These are phyloP conservation scores for Cebus imitator DNA, from an alignment of 2,113 vertebrate species.

Conservation along the genomic window DNA sequence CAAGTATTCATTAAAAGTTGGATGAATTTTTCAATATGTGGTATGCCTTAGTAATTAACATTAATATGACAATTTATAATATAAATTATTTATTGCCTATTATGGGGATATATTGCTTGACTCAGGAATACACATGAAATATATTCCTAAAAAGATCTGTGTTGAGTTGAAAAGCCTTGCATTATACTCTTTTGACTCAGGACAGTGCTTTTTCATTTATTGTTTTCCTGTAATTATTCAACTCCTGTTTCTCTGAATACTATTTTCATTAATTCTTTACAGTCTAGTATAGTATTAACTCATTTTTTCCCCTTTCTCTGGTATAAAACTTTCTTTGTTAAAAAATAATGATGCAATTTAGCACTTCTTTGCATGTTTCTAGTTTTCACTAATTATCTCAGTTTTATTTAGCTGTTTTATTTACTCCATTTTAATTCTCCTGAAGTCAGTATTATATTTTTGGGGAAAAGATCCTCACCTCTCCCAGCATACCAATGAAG, in stretches of 20 bases:
- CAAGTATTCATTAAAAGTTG: constrained; percentile 14
- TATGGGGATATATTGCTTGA: not conserved
- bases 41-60: not conserved
- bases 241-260: not conserved
- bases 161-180: not conserved
- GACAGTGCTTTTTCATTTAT: not conserved
- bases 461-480: not conserved
- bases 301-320: not conserved
- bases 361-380: not conserved
- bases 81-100: not conserved
- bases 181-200: not conserved
- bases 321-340: not conserved
- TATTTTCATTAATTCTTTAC: not conserved
- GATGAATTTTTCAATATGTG: not conserved
- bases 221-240: not conserved
- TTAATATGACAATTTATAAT: not conserved
- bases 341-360: not conserved
- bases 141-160: not conserved
- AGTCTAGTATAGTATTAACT: not conserved
- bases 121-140: not conserved
- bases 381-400: not conserved
- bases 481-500: not conserved
- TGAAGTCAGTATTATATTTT: not conserved
- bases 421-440: not conserved
- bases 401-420: not conserved